Base-by-base conservation (phyloP, 1,140 invertebrate species). In the Drosophila lowei region DNA sequence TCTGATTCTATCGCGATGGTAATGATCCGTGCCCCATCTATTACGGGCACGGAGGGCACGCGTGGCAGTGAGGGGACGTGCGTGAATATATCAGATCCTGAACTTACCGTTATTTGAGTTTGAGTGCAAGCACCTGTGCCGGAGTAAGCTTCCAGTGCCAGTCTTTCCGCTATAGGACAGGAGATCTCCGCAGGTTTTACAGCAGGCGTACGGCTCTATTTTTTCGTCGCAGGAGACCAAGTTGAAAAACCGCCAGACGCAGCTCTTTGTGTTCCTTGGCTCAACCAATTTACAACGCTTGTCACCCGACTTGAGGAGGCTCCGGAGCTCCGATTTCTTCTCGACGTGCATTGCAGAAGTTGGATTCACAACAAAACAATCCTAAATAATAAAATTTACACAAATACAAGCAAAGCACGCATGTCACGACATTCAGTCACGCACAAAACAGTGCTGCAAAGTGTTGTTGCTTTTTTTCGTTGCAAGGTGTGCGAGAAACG, bases 21-120 rank as follows among this genome's bases (percentile, higher is more conserved):
- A 65, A 34, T 43, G 42, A 60, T 75, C 65, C 68, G 68, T 72
- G 57, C 50, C 48, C 58, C 50, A 44, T 50, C 38, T 50, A 49
- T 55, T 30, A 28, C 43, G 50, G 42, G 61, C 54, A 56, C 18
- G 77, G 28, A 30, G 28, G 62, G 61, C 79, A 84, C 81, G 81
- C 81, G 81, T 86, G 81, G 83, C 83, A 81, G 70, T 81, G 80
- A 62, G 62, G 34, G 58, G 70, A 59, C 73, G 73, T 76, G 73
- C 73, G 73, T 76, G 73, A 76, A 62, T 15, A 72, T 79, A 80
- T 66, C 63, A 67, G 63, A 65, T 79, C 71, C 55, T 61, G 38
- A 86, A 81, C 83, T 88, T 86, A 86, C 81, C 81, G 81, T 81
- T 86, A 78, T 70, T 62, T 43, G 83, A 81, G 65, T 70, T 62